A percentile compares a stretch with the other conserved stretches of the same genome.
Conservation (phyloP, 2,888 invertebrate species). For the Nephrotoma guestfalica region DNA sequence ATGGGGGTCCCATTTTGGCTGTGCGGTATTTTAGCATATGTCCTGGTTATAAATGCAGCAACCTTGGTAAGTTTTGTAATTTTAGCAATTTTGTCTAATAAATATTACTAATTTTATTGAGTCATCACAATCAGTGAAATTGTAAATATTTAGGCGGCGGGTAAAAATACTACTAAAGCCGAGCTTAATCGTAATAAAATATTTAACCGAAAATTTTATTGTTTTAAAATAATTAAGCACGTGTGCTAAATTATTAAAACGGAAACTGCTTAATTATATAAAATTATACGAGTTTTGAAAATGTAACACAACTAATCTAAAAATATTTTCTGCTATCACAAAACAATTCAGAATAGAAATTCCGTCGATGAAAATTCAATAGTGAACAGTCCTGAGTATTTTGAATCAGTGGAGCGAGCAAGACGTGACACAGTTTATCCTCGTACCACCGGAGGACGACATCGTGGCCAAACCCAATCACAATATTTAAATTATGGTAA, state of each 20-base stretch:
- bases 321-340: neutral
- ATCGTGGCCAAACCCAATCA: slow-evolving; percentile 66
- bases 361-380: slow-evolving; percentile 15
- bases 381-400: slow-evolving; percentile 15
- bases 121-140: too few species aligned
- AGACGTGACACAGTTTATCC: slow-evolving; percentile 10
- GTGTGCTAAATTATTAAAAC: neutral
- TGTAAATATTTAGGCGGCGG: too few species aligned
- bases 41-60: neutral
- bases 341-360: neutral
- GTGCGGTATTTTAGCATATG: neutral
- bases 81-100: neutral
- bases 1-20: neutral
- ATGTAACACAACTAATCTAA: neutral
- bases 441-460: slow-evolving; percentile 22
- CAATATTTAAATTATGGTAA: slow-evolving; percentile 62
- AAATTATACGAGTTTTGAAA: neutral
- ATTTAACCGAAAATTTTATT: too few species aligned
- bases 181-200: too few species aligned
- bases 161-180: too few species aligned
- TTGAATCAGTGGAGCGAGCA: slow-evolving; percentile 12
- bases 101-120: too few species aligned
- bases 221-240: neutral
- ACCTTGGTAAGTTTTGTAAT: neutral
- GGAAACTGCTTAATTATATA: neutral